Evolutionary conservation across 1,140 invertebrate genomes (phyloP).

Genomic region (Ericerus pela): DNA sequence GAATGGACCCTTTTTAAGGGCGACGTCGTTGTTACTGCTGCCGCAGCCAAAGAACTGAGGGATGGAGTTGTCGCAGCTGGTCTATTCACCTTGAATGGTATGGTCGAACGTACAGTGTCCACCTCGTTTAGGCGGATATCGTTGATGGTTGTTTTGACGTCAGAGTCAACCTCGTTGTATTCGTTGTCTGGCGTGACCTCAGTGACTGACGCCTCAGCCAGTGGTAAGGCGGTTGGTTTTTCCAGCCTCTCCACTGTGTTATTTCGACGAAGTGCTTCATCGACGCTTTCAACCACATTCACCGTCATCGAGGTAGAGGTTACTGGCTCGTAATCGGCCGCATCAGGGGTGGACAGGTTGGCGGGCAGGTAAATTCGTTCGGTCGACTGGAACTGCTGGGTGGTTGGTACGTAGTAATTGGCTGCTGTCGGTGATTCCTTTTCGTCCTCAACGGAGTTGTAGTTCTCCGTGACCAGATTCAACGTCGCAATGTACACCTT

Average conservation of each 20-base stretch:
- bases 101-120: not conserved
- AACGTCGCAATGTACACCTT: not conserved
- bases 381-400: not conserved
- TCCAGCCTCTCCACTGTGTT: not conserved
- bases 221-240: not conserved
- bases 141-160: constrained; percentile 19
- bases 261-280: not conserved
- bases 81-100: not conserved
- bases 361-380: not conserved
- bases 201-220: not conserved
- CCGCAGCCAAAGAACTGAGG: constrained; percentile 18
- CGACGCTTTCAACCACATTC: constrained; percentile 17
- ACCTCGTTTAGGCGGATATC: constrained; percentile 18
- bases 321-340: constrained; percentile 14
- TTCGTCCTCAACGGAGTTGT: not conserved
- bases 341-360: not conserved
- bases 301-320: constrained; percentile 22
- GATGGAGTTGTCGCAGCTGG: constrained; percentile 20
- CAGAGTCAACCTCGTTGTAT: constrained; percentile 18
- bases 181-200: constrained; percentile 14
- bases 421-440: not conserved
- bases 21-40: constrained; percentile 19
- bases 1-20: not conserved
- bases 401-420: constrained; percentile 7
- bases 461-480: not conserved